These are phyloP conservation scores for Brachymystax lenok DNA, from an alignment of 2,797 vertebrate species.

Conservation along the genomic window DNA sequence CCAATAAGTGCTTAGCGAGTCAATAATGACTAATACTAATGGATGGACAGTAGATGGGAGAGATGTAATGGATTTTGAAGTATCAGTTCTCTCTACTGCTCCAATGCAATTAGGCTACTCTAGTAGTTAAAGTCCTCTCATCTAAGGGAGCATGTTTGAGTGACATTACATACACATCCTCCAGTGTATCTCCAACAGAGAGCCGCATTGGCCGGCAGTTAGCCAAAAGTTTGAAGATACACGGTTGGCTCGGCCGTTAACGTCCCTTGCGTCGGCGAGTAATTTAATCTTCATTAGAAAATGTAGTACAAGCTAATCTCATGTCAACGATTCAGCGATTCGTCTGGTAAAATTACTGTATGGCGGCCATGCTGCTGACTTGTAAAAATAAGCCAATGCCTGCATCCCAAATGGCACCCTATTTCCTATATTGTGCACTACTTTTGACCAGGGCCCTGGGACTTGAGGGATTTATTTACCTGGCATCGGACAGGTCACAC, in stretches of 20 bases:
- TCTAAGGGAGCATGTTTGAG: not conserved
- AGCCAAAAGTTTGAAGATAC: not conserved
- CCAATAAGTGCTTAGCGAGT: not conserved
- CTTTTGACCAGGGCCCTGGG: not conserved
- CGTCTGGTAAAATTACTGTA: not conserved
- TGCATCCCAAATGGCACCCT: not conserved
- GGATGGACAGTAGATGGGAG: not conserved
- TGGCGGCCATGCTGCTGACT: not conserved
- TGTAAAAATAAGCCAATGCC: not conserved
- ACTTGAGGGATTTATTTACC: constrained; percentile 68
- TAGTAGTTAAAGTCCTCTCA: not conserved
- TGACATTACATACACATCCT: not conserved
- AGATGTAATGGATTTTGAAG: too few relatives aligned
- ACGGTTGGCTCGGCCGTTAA: not conserved
- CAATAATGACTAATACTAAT: not conserved
- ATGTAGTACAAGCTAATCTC: not conserved
- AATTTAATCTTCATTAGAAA: not conserved
- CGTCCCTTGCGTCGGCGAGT: not conserved
- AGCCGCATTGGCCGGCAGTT: too few relatives aligned
- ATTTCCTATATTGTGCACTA: not conserved
- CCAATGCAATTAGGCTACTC: not conserved
- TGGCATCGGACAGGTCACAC: constrained; percentile 92
- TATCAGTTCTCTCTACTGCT: not conserved
- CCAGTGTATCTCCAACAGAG: not conserved
- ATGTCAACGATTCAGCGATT: not conserved